A percentile compares a stretch with the other conserved stretches of the same genome.
These are phyloP conservation scores for Neoitamus cyanurus DNA, from an alignment of 2,888 invertebrate genomes.

Conservation along the genomic window DNA sequence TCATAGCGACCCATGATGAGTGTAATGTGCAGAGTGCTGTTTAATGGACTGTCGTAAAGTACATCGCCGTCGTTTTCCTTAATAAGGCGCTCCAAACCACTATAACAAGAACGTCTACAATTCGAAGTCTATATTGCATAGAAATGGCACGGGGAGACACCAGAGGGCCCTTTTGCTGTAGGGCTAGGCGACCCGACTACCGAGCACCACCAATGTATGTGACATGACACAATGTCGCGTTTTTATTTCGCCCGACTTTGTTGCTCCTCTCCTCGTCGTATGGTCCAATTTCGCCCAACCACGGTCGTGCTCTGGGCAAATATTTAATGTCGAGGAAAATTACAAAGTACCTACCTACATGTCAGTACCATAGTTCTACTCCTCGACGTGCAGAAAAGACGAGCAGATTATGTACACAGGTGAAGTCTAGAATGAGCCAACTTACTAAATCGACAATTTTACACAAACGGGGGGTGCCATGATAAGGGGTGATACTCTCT, in stretches of 20 bases:
- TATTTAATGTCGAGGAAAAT: slow-evolving; percentile 37
- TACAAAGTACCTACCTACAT: slow-evolving; percentile 21
- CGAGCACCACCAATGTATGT: neutral
- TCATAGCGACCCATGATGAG: neutral
- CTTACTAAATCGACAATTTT: slow-evolving; percentile 40
- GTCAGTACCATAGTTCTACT: neutral
- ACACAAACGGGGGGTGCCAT: neutral
- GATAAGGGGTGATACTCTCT: neutral
- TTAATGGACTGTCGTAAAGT: slow-evolving; percentile 43
- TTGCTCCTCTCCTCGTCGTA: neutral
- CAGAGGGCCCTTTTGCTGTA: neutral
- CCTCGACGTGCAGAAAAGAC: neutral
- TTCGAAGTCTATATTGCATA: neutral
- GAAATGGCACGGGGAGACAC: neutral
- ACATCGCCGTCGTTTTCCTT: slow-evolving; percentile 34
- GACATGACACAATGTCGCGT: slow-evolving; percentile 16
- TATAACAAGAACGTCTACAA: slow-evolving; percentile 19
- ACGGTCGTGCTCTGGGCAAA: neutral
- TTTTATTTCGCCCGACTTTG: slow-evolving; percentile 8
- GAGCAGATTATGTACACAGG: slow-evolving; percentile 1
- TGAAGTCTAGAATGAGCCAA: slow-evolving; percentile 12
- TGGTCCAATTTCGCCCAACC: neutral
- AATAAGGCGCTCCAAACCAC: slow-evolving; percentile 29
- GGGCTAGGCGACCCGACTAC: neutral
- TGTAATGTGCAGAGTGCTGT: slow-evolving; percentile 39